Percentiles rank a stretch among this genome's conserved stretches.
phyloP scores from a whole-genome alignment of 1,140 invertebrate genomes.

The Drosophila willistoni region DNA sequence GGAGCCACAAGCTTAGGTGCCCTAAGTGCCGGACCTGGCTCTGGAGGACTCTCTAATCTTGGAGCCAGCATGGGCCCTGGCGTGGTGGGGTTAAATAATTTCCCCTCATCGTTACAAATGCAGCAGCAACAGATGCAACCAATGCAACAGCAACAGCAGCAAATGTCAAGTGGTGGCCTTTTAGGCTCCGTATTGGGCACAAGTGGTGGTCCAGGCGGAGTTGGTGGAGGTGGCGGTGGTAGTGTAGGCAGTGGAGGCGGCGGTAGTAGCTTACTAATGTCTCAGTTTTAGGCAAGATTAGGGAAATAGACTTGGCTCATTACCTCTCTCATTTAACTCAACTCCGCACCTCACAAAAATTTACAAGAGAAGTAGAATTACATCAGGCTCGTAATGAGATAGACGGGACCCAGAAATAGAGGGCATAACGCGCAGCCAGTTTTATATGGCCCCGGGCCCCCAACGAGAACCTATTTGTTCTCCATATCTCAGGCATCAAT shows the following conservation, averaged over 20 bases:
- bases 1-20: conserved; percentile 55
- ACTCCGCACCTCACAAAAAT: conserved; percentile 23
- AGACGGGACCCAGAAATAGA: background rate
- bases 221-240: conserved; percentile 33
- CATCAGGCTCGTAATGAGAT: background rate
- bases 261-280: conserved; percentile 68
- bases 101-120: conserved; percentile 66
- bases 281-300: conserved; percentile 73
- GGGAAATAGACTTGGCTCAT: conserved; percentile 72
- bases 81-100: conserved; percentile 60
- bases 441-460: background rate
- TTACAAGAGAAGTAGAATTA: conserved; percentile 12
- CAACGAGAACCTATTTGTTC: background rate
- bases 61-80: conserved; percentile 38
- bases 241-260: conserved; percentile 55
- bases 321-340: conserved; percentile 64
- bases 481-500: background rate
- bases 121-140: conserved; percentile 60
- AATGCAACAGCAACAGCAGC: conserved; percentile 65
- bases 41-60: conserved; percentile 56
- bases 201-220: conserved; percentile 49
- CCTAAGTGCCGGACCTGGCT: conserved; percentile 36
- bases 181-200: conserved; percentile 64
- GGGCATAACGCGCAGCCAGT: background rate
- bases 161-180: conserved; percentile 68